Conservation (phyloP, 2,797 vertebrate genomes). For the Staurois parvus region DNA sequence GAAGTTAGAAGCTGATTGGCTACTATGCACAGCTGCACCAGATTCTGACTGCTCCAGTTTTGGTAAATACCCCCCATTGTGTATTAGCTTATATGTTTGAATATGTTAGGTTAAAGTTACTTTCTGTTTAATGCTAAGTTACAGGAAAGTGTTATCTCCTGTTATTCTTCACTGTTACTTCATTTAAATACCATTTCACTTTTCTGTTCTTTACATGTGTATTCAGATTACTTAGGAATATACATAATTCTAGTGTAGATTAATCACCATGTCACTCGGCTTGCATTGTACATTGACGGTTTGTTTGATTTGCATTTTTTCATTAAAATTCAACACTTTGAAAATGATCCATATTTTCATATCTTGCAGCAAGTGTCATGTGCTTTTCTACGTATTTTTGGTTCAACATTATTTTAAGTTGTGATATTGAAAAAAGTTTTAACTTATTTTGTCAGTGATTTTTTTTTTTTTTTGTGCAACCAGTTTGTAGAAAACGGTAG, state of each 20-base stretch:
- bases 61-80: too few species aligned
- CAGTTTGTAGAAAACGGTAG: constrained; percentile 1
- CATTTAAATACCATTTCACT: not conserved
- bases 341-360: constrained; percentile 14
- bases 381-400: not conserved
- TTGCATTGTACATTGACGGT: constrained; percentile 10
- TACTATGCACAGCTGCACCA: too few species aligned
- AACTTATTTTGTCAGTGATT: constrained; percentile 1
- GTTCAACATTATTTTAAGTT: not conserved
- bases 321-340: constrained; percentile 7
- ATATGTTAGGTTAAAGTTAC: not conserved
- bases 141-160: not conserved
- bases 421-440: not conserved
- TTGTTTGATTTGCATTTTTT: constrained; percentile 16
- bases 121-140: not conserved
- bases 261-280: not conserved
- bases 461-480: not conserved
- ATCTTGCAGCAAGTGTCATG: not conserved
- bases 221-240: not conserved
- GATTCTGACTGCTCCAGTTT: too few species aligned
- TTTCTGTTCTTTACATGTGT: not conserved
- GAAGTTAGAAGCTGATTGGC: too few species aligned
- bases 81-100: too few species aligned
- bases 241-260: constrained; percentile 14
- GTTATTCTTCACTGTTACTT: not conserved